A percentile compares a stretch with the other conserved stretches of the same genome.
Evolutionary conservation across 1,140 invertebrate genomes (phyloP).

Genomic region (Campoletis sonorensis): DNA sequence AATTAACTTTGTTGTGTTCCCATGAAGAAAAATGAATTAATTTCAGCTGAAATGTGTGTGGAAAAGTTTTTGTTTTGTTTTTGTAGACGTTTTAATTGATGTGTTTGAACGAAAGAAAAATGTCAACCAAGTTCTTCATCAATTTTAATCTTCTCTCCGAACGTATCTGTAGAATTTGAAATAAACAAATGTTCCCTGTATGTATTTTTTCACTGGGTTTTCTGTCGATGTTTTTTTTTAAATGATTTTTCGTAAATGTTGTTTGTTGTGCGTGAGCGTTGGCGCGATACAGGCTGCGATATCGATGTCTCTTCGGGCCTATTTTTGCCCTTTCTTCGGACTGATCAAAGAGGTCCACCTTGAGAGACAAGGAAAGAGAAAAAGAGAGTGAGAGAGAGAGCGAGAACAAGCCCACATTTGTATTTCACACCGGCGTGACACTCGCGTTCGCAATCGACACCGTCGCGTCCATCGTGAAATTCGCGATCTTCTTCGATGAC

Average conservation of each 20-base stretch:
- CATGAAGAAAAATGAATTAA: not conserved
- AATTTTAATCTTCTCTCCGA: no score
- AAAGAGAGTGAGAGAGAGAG: not conserved
- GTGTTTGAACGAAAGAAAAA: not conserved
- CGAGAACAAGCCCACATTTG: constrained; percentile 26
- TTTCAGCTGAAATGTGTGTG: not conserved
- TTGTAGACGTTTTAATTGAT: not conserved
- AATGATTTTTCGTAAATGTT: not conserved
- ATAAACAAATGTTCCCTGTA: not conserved
- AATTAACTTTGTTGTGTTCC: not conserved
- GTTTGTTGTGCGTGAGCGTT: constrained; percentile 22
- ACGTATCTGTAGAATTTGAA: not conserved
- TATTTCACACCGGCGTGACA: constrained; percentile 41
- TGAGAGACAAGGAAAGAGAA: constrained; percentile 12
- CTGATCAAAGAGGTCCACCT: constrained; percentile 54
- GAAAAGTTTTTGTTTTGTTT: not conserved
- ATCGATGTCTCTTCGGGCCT: constrained; percentile 44
- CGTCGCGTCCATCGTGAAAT: constrained; percentile 29
- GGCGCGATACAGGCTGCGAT: constrained; percentile 33
- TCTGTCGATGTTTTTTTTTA: not conserved
- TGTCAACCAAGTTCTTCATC: no score
- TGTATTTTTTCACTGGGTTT: not conserved
- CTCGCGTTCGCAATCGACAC: constrained; percentile 49
- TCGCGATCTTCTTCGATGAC: not conserved
- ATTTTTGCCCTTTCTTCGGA: constrained; percentile 32